These are phyloP conservation scores for Gephyroberyx darwinii DNA, from an alignment of 2,797 vertebrate genomes.

Conservation along the genomic window DNA sequence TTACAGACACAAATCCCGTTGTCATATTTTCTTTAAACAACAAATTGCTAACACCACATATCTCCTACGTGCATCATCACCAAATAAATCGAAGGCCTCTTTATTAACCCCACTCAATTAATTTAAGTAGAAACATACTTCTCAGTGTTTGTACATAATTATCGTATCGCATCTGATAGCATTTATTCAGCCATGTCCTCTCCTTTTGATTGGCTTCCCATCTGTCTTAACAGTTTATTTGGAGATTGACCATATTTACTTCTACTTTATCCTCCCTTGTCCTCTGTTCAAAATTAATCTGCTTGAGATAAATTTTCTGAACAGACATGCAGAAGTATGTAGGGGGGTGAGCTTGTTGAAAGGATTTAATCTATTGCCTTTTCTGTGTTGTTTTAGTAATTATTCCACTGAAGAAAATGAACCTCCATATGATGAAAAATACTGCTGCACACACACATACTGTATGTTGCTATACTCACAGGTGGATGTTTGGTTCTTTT, in stretches of 20 bases:
- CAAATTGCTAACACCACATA: not conserved
- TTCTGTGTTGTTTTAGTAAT: not conserved
- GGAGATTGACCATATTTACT: constrained; percentile 45
- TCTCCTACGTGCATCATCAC: no score
- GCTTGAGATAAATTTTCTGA: constrained; percentile 16
- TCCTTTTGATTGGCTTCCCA: constrained; percentile 53
- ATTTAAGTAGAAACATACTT: not conserved
- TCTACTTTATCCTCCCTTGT: constrained; percentile 42
- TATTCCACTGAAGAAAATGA: no score
- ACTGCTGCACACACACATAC: not conserved
- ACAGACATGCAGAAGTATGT: constrained; percentile 19
- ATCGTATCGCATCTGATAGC: constrained; percentile 58
- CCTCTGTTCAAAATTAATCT: constrained; percentile 30
- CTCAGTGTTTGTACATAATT: constrained; percentile 37
- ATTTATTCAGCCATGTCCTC: constrained; percentile 42
- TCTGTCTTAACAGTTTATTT: constrained; percentile 25
- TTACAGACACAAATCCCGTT: no score
- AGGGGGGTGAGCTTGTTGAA: constrained; percentile 5
- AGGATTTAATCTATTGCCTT: not conserved
- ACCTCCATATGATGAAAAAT: no score
- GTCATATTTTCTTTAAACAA: not conserved
- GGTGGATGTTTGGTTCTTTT: not conserved
- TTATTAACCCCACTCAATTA: not conserved
- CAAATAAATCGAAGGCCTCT: not conserved
- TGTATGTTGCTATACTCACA: not conserved